Evolutionary conservation across 2,113 vertebrate species (phyloP).

Genomic region (Spea bombifrons): DNA sequence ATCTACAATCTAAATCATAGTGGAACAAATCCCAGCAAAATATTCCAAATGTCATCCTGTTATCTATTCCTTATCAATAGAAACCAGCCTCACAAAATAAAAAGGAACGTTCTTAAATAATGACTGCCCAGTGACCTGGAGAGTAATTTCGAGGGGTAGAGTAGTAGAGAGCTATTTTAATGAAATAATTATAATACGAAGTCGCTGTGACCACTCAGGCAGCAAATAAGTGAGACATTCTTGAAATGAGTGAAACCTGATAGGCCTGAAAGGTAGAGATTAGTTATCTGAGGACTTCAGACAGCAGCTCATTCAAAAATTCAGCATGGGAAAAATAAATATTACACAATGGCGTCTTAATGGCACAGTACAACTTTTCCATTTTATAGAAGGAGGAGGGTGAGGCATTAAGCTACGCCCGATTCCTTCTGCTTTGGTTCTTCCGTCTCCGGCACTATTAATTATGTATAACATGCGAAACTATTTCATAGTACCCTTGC

Average conservation of each 20-base stretch:
- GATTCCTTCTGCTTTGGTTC: too few relatives aligned
- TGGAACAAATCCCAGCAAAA: too few relatives aligned
- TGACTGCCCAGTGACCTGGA: not conserved
- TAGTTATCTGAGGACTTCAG: not conserved
- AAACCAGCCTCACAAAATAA: too few relatives aligned
- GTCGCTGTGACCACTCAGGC: not conserved
- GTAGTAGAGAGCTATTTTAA: not conserved
- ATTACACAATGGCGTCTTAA: not conserved
- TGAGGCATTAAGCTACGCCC: too few relatives aligned
- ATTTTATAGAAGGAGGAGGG: not conserved
- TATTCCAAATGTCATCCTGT: too few relatives aligned
- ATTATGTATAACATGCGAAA: too few relatives aligned
- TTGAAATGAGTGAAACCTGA: slow-evolving; percentile 16
- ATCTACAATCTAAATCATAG: too few relatives aligned
- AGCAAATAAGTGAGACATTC: slow-evolving; percentile 1
- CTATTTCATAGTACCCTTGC: too few relatives aligned
- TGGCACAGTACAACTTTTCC: not conserved
- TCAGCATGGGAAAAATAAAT: not conserved
- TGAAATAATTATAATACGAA: not conserved
- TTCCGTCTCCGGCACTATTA: too few relatives aligned
- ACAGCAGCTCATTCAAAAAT: slow-evolving; percentile 3
- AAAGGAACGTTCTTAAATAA: too few relatives aligned
- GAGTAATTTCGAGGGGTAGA: not conserved
- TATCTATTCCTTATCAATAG: too few relatives aligned
- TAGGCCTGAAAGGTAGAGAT: slow-evolving; percentile 18